Percentiles rank a stretch among this genome's conserved stretches.
These are phyloP conservation scores for Clarias gariepinus DNA, from an alignment of 2,113 vertebrate genomes.

Conservation along the genomic window DNA sequence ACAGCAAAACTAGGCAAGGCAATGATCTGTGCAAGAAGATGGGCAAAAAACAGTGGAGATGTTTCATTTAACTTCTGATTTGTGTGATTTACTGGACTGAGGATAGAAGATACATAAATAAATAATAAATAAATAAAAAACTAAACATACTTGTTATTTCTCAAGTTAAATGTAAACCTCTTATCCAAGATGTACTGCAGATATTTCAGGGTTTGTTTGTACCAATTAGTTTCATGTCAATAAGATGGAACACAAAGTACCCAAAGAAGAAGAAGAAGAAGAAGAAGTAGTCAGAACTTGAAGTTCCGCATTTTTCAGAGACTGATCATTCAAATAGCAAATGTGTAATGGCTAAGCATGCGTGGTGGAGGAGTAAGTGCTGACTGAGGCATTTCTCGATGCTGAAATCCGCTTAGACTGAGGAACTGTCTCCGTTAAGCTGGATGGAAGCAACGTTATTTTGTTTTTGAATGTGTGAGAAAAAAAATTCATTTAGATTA, in stretches of 20 bases:
- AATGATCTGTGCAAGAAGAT: not conserved
- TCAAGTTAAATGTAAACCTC: not conserved
- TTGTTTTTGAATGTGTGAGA: constrained; percentile 18
- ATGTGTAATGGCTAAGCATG: constrained; percentile 37
- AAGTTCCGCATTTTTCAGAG: constrained; percentile 37
- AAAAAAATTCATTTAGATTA: constrained; percentile 5
- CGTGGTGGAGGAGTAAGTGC: constrained; percentile 26
- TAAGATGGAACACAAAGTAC: not conserved
- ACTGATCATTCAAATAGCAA: constrained; percentile 20
- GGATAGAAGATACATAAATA: not conserved
- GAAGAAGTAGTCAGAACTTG: constrained; percentile 20
- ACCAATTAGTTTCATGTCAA: constrained; percentile 1
- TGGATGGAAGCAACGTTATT: constrained; percentile 20
- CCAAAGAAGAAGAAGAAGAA: not conserved
- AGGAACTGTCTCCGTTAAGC: constrained; percentile 25
- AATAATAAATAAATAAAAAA: too few relatives aligned
- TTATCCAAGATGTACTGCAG: not conserved
- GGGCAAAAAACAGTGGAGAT: not conserved
- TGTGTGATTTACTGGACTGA: not conserved
- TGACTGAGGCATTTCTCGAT: constrained; percentile 27
- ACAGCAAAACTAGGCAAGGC: not conserved
- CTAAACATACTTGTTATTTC: not conserved
- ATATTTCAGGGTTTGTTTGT: constrained; percentile 1
- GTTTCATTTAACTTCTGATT: not conserved
- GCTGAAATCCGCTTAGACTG: constrained; percentile 32